Base-by-base conservation (phyloP, 2,113 vertebrate species). In the Ifrita kowaldi region DNA sequence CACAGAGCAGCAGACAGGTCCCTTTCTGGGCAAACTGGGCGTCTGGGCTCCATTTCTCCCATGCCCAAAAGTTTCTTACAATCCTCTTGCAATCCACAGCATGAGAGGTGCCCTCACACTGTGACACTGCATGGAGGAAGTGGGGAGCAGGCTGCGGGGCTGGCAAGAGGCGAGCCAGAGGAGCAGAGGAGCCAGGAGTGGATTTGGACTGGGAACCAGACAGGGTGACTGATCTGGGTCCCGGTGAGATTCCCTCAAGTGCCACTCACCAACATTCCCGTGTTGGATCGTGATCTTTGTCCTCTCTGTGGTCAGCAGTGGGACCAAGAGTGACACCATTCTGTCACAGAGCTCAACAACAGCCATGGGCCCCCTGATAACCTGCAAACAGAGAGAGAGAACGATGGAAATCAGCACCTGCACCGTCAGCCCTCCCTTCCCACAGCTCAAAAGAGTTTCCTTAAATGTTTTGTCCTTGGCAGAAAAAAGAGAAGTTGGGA, bases 301-400 rank as follows among this genome's bases (percentile, higher is more conserved):
- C n/a, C 67, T 97, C 56, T 98, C 97, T 4, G 94, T 26, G 28
- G 97, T 98, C 94, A 99, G 97, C 62, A 87, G 68, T 4, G 97
- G 96, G 76, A 98, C 98, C 50, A 99, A 93, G 87, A 97, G 98
- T 86, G 97, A 97, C 33, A 97, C 96, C 98, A 99, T 98, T 32
- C 64, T 97, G 96, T 99, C 98, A 8, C 99, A 97, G 22, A 96
- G 98, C 35, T 97, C 97, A 39, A 99, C 98, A 89, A 99, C 97
- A 21, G 98, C 96, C 99, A 99, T 99, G 41, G 99, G 98, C 32
- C 99, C 98, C 12, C 96, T 98, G n/a, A 98, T 97, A 74, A 98
- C 98, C 99, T 99, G 94, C 79, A 95, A 82, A 92, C 19, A 69
- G 0, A 3, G 18, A 59, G 12, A 69, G 14, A 70, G 4, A 62